These are phyloP conservation scores for Rhynchophorus ferrugineus DNA, from an alignment of 1,140 invertebrate species.

Conservation along the genomic window DNA sequence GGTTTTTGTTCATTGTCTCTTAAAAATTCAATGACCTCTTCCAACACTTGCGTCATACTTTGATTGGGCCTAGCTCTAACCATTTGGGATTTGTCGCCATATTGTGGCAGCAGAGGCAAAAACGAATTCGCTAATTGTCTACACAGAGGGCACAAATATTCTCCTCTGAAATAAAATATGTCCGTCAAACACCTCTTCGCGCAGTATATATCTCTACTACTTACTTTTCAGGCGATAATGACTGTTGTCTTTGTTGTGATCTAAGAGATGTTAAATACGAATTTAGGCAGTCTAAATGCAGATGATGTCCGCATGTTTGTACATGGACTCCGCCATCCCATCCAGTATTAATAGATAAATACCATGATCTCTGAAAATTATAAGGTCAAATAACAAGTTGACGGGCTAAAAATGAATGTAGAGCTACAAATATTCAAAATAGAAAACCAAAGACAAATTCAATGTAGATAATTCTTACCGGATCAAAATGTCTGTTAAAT, in stretches of 20 bases:
- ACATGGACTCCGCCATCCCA: conserved; percentile 91
- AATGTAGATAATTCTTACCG: conserved; percentile 43
- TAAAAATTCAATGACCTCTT: conserved; percentile 56
- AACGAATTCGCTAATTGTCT: conserved; percentile 89
- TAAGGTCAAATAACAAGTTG: conserved; percentile 1
- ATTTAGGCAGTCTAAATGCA: conserved; percentile 87
- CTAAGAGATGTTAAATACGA: conserved; percentile 79
- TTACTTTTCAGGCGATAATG: conserved; percentile 61
- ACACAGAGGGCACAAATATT: conserved; percentile 91
- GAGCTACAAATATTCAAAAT: neutral
- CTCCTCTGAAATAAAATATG: conserved; percentile 53
- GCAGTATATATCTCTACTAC: no score
- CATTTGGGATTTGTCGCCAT: conserved; percentile 58
- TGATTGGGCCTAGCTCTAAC: conserved; percentile 51
- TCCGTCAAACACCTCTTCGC: no score
- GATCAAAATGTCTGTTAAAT: conserved; percentile 65
- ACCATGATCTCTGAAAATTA: conserved; percentile 57
- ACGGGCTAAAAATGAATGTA: neutral
- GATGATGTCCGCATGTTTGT: conserved; percentile 93
- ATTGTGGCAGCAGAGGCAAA: conserved; percentile 76
- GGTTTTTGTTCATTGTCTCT: conserved; percentile 59
- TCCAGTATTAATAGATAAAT: conserved; percentile 77
- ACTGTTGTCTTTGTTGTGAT: conserved; percentile 64
- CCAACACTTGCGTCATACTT: conserved; percentile 45
- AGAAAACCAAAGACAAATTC: neutral